phyloP scores from a whole-genome alignment of 2,888 invertebrate species.

The Troglohyphantes excavatus region DNA sequence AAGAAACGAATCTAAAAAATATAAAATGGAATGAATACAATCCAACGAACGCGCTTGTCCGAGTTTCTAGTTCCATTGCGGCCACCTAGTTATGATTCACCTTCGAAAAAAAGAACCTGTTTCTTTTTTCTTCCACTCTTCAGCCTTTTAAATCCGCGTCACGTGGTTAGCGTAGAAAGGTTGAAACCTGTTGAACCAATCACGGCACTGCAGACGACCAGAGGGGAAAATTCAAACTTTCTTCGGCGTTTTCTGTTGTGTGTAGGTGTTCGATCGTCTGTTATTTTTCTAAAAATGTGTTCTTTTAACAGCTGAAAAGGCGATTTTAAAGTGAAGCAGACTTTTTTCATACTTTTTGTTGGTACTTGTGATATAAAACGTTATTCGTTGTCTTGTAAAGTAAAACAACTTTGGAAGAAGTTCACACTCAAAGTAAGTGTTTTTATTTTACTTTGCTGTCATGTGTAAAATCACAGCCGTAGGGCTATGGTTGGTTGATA shows the following conservation, averaged over 20 bases:
- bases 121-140: not conserved
- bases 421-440: too few species aligned
- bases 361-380: too few species aligned
- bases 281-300: not conserved
- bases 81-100: constrained; percentile 48
- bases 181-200: constrained; percentile 61
- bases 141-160: constrained; percentile 11
- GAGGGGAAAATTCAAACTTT: constrained; percentile 56
- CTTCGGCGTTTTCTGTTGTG: constrained; percentile 4
- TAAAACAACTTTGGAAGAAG: too few species aligned
- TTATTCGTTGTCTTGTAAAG: too few species aligned
- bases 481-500: too few species aligned
- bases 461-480: too few species aligned
- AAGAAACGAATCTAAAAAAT: constrained; percentile 10
- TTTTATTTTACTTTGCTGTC: too few species aligned
- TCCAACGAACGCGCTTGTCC: constrained; percentile 40
- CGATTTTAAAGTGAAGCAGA: not conserved
- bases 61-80: not conserved
- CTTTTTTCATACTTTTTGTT: too few species aligned
- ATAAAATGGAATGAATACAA: not conserved
- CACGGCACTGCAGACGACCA: constrained; percentile 12
- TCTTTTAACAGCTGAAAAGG: not conserved
- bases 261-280: not conserved
- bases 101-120: constrained; percentile 42
- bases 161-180: constrained; percentile 15